Base-by-base conservation (phyloP, 2,113 vertebrate species). In the Myrmophylax atrothorax region DNA sequence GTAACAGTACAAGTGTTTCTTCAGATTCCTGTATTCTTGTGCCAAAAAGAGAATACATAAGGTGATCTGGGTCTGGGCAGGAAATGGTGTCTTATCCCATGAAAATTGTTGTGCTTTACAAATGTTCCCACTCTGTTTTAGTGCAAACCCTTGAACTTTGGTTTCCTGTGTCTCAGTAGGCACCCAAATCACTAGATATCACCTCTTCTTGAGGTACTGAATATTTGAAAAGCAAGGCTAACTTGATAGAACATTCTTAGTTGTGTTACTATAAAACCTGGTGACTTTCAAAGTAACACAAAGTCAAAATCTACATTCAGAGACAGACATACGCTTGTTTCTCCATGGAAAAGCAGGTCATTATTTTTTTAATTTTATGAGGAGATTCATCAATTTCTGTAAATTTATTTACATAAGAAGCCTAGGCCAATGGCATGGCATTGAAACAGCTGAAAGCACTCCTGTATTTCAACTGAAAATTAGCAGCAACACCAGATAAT, bases 1-100 rank as follows among this genome's bases (percentile, higher is more conserved):
- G 72, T 67, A 95, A 87, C 77, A 75, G 56, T 89, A 35, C 74
- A 58, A 96, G 69, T 52, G 49, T 94, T 95, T 89, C 69, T 87
- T 84, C 69, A 55, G 60, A 33, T n/a, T 92, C 33, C 35, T 75
- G 25, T 26, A 15, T 49, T 92, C 40, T 64, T 64, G 77, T 91
- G 77, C 77, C 81, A 79, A 50, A 60, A 92, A 72, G 5, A 68
- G n/a, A 88, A 38, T 31, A 22, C 28, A 9, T 55, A 64, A 84
- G 35, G 42, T 33, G 24, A 42, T 59, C 56, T 83, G 72, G 25
- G 44, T 56, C 38, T 70, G n/a, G 58, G 52, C n/a, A 94, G 81
- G 84, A 79, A 75, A 66, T 0, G 0, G 19, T 53, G 23, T 60
- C 42, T 44, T 47, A 44, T n/a, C 22, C 33, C 4, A 1, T 52